These are phyloP conservation scores for Ornithoptera priamus DNA, from an alignment of 2,888 invertebrate genomes.

Conservation along the genomic window DNA sequence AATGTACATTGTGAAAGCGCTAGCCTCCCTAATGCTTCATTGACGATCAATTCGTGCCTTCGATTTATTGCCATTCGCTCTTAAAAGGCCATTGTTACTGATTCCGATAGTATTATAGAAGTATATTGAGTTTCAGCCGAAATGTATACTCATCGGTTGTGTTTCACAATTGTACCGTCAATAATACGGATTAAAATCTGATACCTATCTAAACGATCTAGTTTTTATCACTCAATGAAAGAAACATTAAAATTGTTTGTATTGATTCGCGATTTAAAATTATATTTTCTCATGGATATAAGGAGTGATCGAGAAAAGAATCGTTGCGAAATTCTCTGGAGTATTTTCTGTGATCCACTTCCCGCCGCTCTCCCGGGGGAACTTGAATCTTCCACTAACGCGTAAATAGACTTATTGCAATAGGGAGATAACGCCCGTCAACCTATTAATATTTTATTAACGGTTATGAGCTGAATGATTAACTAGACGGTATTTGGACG, in stretches of 20 bases:
- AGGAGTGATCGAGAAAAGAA: constrained; percentile 38
- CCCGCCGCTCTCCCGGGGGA: constrained; percentile 48
- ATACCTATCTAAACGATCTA: constrained; percentile 7
- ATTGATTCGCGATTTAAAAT: constrained; percentile 31
- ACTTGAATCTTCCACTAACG: constrained; percentile 50
- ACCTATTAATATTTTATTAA: constrained; percentile 49
- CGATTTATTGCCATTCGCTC: constrained; percentile 72
- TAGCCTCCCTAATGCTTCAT: constrained; percentile 70
- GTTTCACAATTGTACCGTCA: constrained; percentile 42
- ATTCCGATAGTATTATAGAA: constrained; percentile 63
- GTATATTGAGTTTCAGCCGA: constrained; percentile 49
- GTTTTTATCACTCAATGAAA: neutral
- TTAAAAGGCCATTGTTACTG: constrained; percentile 67
- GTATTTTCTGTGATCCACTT: constrained; percentile 48
- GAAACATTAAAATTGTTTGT: neutral
- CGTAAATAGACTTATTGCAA: constrained; percentile 58
- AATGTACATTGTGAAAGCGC: constrained; percentile 74
- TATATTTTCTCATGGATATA: constrained; percentile 40
- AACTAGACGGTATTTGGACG: constrained; percentile 44
- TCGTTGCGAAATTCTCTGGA: constrained; percentile 41
- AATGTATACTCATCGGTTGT: constrained; percentile 52
- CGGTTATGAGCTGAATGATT: constrained; percentile 46
- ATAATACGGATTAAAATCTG: constrained; percentile 22
- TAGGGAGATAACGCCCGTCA: constrained; percentile 44
- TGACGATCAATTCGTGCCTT: constrained; percentile 67